phyloP scores from a whole-genome alignment of 2,888 invertebrate genomes.

The Tetragonula carbonaria region DNA sequence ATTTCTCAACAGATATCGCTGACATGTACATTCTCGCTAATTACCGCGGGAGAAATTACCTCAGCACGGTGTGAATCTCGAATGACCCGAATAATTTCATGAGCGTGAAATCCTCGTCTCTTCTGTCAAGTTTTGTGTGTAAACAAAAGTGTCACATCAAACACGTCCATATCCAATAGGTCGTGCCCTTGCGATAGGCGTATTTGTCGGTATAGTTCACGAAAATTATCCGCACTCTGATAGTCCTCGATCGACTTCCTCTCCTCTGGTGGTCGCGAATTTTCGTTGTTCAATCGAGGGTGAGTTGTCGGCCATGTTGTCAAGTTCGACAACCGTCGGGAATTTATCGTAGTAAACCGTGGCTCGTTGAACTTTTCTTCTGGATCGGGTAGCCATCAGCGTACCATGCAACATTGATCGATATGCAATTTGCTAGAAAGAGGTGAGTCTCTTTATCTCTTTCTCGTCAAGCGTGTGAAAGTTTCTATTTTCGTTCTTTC shows the following conservation, averaged over 20 bases:
- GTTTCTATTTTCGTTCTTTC: background rate
- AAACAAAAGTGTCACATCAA: conserved; percentile 43
- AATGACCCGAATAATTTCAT: conserved; percentile 30
- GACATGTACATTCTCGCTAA: background rate
- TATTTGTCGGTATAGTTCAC: background rate
- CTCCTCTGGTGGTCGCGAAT: conserved; percentile 40
- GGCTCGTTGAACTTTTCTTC: background rate
- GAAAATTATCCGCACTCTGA: conserved; percentile 36
- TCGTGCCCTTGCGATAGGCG: conserved; percentile 10
- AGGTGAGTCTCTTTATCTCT: conserved; percentile 63
- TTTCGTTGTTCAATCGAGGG: conserved; percentile 50
- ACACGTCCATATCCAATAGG: conserved; percentile 2
- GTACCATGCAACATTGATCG: conserved; percentile 62
- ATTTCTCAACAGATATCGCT: conserved; percentile 16
- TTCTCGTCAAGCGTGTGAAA: conserved; percentile 8
- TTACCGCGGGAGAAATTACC: conserved; percentile 46
- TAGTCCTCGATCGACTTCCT: conserved; percentile 31
- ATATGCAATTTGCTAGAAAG: conserved; percentile 61
- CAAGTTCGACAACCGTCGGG: conserved; percentile 53
- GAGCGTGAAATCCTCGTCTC: conserved; percentile 26
- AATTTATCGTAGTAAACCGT: conserved; percentile 31
- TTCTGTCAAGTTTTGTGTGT: conserved; percentile 51
- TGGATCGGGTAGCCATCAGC: conserved; percentile 6
- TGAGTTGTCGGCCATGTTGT: conserved; percentile 67
- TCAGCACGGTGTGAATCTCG: conserved; percentile 19